A percentile compares a stretch with the other conserved stretches of the same genome.
Conservation (phyloP, 1,140 invertebrate species). For the Tyrophagus putrescentiae region DNA sequence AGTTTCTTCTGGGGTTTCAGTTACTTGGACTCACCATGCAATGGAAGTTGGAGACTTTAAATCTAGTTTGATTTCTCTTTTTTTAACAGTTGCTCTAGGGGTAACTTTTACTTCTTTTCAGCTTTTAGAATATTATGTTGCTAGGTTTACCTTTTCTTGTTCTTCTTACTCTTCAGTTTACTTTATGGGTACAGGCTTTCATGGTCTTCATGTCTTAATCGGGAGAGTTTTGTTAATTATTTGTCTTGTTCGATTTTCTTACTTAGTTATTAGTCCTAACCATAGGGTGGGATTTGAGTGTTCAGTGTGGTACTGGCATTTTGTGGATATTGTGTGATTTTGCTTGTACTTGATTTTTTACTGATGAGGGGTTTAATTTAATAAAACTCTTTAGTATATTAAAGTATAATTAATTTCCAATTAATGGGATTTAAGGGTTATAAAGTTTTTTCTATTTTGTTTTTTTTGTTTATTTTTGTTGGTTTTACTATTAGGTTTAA, state of each 20-base stretch:
- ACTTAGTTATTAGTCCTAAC: conserved; percentile 41
- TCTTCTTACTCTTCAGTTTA: conserved; percentile 49
- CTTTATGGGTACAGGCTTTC: conserved; percentile 54
- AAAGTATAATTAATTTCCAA: not conserved
- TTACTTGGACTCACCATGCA: conserved; percentile 43
- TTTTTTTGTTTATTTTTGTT: not conserved
- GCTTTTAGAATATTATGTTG: conserved; percentile 34
- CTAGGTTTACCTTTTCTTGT: conserved; percentile 42
- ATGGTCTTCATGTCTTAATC: conserved; percentile 54
- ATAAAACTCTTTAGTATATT: conserved; percentile 7
- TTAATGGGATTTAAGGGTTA: not conserved
- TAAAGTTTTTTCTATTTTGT: not conserved
- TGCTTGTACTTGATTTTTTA: conserved; percentile 51
- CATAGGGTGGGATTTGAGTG: conserved; percentile 54
- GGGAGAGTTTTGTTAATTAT: conserved; percentile 46
- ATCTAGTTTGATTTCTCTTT: conserved; percentile 33
- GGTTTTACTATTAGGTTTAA: not conserved
- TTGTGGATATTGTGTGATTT: conserved; percentile 55
- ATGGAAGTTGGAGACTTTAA: conserved; percentile 40
- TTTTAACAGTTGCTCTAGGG: conserved; percentile 40
- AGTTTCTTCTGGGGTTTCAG: conserved; percentile 40
- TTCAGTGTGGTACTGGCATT: conserved; percentile 55
- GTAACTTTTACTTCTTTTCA: conserved; percentile 38
- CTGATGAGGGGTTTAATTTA: conserved; percentile 39
- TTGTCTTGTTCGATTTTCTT: conserved; percentile 39